A percentile compares a stretch with the other conserved stretches of the same genome.
Conservation (phyloP, 2,888 invertebrate genomes). For the Noctua fimbriata region DNA sequence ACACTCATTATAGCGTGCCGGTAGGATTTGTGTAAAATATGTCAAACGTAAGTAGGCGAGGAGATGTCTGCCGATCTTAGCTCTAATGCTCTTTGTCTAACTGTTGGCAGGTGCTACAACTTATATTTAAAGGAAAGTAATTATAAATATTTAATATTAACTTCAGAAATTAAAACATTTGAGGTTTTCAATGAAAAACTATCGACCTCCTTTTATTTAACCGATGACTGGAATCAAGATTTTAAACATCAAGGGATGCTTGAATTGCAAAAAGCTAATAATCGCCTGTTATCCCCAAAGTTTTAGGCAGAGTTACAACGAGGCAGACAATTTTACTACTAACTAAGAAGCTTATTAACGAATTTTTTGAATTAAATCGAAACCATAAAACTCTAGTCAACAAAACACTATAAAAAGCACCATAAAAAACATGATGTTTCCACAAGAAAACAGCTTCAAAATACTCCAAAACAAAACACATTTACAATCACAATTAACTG, state of each 20-base stretch:
- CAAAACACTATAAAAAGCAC: neutral
- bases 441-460: conserved; percentile 28
- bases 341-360: neutral
- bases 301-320: neutral
- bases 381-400: neutral
- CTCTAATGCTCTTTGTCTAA: conserved; percentile 68
- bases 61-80: conserved; percentile 67
- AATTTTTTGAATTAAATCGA: neutral
- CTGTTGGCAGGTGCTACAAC: conserved; percentile 54
- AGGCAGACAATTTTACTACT: neutral
- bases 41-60: conserved; percentile 85
- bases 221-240: neutral
- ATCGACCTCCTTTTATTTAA: neutral
- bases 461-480: conserved; percentile 52
- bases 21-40: conserved; percentile 89
- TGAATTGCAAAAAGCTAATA: neutral
- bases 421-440: conserved; percentile 22
- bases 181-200: neutral
- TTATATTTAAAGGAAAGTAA: conserved; percentile 7
- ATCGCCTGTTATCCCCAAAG: neutral
- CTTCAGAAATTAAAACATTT: neutral
- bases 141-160: neutral
- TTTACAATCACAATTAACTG: conserved; percentile 59
- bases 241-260: neutral
- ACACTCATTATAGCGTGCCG: conserved; percentile 88